phyloP scores from a whole-genome alignment of 2,113 vertebrate genomes.

The Ciconia maguari region DNA sequence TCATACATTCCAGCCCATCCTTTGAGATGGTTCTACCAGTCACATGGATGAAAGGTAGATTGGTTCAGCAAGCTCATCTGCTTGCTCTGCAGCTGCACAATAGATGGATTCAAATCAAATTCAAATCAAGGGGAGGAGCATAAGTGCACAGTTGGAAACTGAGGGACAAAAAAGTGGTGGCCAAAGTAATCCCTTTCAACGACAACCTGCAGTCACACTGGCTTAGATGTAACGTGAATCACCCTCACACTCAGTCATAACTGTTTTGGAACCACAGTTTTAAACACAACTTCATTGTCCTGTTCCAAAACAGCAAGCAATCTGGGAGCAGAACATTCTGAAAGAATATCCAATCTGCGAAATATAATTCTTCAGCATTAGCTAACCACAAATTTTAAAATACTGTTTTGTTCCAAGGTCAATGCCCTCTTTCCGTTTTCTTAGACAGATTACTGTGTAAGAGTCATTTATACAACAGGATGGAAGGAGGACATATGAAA shows the following conservation, averaged over 20 bases:
- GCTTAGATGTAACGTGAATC: background rate
- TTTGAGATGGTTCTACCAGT: background rate
- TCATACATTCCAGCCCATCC: background rate
- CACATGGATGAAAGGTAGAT: background rate
- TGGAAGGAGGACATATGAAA: background rate
- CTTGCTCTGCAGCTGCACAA: background rate
- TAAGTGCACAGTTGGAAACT: rapidly evolving
- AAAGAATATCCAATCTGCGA: background rate
- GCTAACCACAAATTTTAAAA: background rate
- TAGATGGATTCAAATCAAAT: background rate
- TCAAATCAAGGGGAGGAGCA: background rate
- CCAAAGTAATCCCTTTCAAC: background rate
- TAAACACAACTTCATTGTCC: background rate
- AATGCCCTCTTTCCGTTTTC: background rate
- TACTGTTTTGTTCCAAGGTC: background rate
- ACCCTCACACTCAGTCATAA: background rate
- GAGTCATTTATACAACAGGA: background rate
- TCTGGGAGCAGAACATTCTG: background rate
- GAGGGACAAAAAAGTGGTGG: background rate
- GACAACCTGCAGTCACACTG: background rate
- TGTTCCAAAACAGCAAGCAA: background rate
- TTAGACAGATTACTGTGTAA: background rate
- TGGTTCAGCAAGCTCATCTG: background rate
- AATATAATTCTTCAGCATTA: background rate
- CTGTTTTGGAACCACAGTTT: background rate